phyloP scores from a whole-genome alignment of 1,140 invertebrate species.

The Oedothorax gibbosus region DNA sequence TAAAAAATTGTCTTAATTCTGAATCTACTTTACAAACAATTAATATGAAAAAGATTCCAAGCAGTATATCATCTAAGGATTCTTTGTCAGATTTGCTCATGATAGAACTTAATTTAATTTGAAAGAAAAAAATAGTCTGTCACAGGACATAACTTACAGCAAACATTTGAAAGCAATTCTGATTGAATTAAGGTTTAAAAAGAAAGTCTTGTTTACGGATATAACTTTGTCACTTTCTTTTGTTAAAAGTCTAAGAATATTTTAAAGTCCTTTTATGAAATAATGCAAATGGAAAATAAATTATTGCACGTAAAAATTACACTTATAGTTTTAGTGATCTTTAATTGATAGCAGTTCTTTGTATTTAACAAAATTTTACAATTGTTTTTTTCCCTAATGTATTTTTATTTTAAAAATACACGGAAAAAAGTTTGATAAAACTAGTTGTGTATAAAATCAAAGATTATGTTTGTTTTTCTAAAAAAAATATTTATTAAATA shows the following conservation, averaged over 20 bases:
- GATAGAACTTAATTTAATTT: constrained; percentile 41
- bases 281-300: too few species aligned
- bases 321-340: too few species aligned
- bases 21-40: constrained; percentile 35
- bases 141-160: background rate
- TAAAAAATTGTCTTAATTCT: constrained; percentile 41
- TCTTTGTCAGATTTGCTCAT: constrained; percentile 20
- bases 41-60: constrained; percentile 43
- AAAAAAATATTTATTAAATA: too few species aligned
- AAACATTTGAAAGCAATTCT: constrained; percentile 28
- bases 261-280: too few species aligned
- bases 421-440: too few species aligned
- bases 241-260: background rate
- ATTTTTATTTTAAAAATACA: too few species aligned
- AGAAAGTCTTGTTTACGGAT: constrained; percentile 31
- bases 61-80: constrained; percentile 23
- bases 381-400: too few species aligned
- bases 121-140: constrained; percentile 11
- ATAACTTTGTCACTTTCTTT: constrained; percentile 11
- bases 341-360: too few species aligned
- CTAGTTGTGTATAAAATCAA: too few species aligned
- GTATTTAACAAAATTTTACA: too few species aligned
- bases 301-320: too few species aligned
- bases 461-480: too few species aligned
- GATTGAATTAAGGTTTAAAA: constrained; percentile 29